Evolutionary conservation across 2,888 invertebrate genomes (phyloP), one percentile per base, ranked within the genome.

Genomic region (Lasioglossum leucozonium): DNA sequence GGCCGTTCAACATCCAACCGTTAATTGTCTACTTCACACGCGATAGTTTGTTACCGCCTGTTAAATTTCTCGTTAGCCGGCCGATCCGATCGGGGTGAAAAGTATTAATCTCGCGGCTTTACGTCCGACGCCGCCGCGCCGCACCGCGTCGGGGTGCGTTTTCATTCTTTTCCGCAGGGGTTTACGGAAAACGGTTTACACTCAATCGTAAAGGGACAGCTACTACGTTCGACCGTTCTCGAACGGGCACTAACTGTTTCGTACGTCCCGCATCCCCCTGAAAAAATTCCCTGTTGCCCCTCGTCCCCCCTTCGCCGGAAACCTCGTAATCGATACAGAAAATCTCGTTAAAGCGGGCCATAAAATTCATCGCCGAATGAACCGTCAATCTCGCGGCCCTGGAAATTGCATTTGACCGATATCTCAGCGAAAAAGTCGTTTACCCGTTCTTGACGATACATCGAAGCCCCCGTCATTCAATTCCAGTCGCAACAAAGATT

Each of bases 121-220:
- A 75, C 77, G 44, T 44, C 30, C 58, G 42, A 62, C 76, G 71
- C 62, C 76, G 71, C 55, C n/a, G n/a, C n/a, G n/a, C n/a, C n/a
- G n/a, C n/a, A n/a, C n/a, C n/a, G n/a, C n/a, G n/a, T n/a, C 34
- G 37, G 34, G 44, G 22, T 77, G 77, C 65, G 79, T 77, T 81
- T 75, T 55, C 84, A 69, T 73, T 79, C 44, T 34, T 47, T 47
- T 30, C 67, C 69, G n/a, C 6, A 71, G n/a, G n/a, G 69, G 37
- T 69, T 72, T 67, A 75, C 51, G 55, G 42, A 75, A 62, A 62
- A 74, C 80, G 75, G 42, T 89, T 89, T 88, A 89, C 88, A 76
- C 16, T 73, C 40, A 62, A 67, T 69, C 88, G 82, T 88, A 89
- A 86, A 89, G 44, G 75, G 83, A 83, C 81, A 16, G 34, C 62